A percentile compares a stretch with the other conserved stretches of the same genome.
Conservation (phyloP, 37 sponge, comb jelly and placozoan genomes). For the Cladorhizidae sp. region DNA sequence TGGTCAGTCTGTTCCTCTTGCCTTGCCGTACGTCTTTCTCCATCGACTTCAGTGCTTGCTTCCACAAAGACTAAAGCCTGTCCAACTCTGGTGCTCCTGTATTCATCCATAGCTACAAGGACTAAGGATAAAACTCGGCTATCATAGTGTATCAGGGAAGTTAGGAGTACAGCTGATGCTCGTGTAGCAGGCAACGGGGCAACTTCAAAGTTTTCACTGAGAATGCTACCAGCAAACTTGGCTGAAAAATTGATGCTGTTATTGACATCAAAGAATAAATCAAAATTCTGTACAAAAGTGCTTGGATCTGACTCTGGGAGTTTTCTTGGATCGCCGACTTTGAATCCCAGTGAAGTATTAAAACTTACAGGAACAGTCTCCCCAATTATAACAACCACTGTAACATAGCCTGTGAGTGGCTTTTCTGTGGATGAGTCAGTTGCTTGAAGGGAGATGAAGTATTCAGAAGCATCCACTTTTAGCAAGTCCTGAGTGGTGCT, state of each 20-base stretch:
- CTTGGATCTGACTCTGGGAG: neutral
- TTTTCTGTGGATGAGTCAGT: slow-evolving; percentile 35
- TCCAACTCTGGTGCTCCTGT: slow-evolving; percentile 20
- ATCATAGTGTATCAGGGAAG: slow-evolving; percentile 35
- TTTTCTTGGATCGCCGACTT: slow-evolving; percentile 11
- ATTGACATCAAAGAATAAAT: slow-evolving; percentile 34
- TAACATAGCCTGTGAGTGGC: slow-evolving; percentile 34
- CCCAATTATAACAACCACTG: slow-evolving; percentile 59
- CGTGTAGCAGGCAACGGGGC: slow-evolving; percentile 35
- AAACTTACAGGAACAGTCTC: slow-evolving; percentile 63
- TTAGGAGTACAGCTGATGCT: slow-evolving; percentile 27
- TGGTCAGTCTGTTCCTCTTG: neutral
- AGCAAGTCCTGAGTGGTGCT: slow-evolving; percentile 5
- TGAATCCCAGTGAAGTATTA: slow-evolving; percentile 36
- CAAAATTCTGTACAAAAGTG: slow-evolving; percentile 33
- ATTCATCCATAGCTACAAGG: slow-evolving; percentile 32
- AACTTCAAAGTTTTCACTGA: neutral
- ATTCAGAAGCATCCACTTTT: slow-evolving; percentile 1
- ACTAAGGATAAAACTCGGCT: slow-evolving; percentile 16
- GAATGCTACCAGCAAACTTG: slow-evolving; percentile 11
- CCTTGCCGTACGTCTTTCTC: neutral
- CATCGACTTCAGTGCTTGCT: slow-evolving; percentile 2
- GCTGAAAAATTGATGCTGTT: neutral
- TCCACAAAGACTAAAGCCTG: slow-evolving; percentile 16
- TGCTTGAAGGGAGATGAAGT: slow-evolving; percentile 42